A percentile compares a stretch with the other conserved stretches of the same genome.
Evolutionary conservation across 2,888 invertebrate genomes (phyloP).

Genomic region (Parochlus steinenii): DNA sequence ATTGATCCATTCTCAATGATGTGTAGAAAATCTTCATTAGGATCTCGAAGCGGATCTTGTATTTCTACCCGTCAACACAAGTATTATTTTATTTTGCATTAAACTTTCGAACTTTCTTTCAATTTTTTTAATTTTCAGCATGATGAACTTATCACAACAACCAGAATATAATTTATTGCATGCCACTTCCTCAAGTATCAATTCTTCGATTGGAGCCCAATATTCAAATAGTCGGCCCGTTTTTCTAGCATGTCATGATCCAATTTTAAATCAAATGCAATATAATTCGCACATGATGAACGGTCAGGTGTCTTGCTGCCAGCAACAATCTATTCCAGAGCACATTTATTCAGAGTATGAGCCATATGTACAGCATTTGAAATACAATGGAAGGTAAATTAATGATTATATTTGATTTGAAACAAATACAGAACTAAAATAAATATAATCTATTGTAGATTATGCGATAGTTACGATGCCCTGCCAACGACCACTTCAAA

Average conservation of each 20-base stretch:
- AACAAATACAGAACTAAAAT: neutral
- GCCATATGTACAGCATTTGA: constrained; percentile 11
- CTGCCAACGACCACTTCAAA: constrained; percentile 22
- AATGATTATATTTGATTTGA: neutral
- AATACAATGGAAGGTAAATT: constrained; percentile 9
- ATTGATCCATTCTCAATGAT: constrained; percentile 3
- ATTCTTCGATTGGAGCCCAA: constrained; percentile 10
- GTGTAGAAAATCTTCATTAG: constrained; percentile 14
- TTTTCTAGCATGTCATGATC: constrained; percentile 10
- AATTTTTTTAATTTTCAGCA: constrained; percentile 6
- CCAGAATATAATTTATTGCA: constrained; percentile 9
- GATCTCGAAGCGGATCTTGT: constrained; percentile 29
- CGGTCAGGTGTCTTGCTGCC: constrained; percentile 5
- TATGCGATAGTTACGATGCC: constrained; percentile 30
- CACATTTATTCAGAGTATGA: constrained; percentile 11
- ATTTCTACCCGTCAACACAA: constrained; percentile 27
- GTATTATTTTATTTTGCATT: constrained; percentile 18
- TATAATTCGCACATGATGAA: constrained; percentile 8
- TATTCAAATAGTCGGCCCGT: constrained; percentile 6
- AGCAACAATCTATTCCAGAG: constrained; percentile 2
- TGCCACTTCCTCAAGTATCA: constrained; percentile 10
- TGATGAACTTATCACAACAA: constrained; percentile 10
- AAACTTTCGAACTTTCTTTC: neutral
- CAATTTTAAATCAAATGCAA: constrained; percentile 10
- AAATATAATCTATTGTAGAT: constrained; percentile 17